These are phyloP conservation scores for Drosophila meridiana DNA, from an alignment of 2,888 invertebrate genomes.

Conservation along the genomic window DNA sequence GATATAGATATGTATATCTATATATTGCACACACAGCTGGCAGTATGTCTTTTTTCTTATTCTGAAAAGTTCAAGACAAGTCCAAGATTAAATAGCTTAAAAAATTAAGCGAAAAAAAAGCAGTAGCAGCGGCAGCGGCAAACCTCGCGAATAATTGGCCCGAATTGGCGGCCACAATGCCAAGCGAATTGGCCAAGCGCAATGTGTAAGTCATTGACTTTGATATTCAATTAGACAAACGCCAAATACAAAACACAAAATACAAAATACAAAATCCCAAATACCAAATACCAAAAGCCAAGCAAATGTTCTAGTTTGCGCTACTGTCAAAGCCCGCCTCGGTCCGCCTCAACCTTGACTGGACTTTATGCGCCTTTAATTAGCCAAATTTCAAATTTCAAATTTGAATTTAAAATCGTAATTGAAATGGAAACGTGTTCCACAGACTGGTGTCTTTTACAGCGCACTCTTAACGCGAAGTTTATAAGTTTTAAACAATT, in stretches of 20 bases:
- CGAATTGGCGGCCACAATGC: constrained; percentile 72
- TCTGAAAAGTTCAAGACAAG: constrained; percentile 64
- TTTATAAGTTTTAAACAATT: constrained; percentile 63
- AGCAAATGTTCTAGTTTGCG: constrained; percentile 71
- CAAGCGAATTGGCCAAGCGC: constrained; percentile 66
- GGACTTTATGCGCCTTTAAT: constrained; percentile 74
- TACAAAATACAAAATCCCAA: constrained; percentile 8
- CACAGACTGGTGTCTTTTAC: constrained; percentile 41
- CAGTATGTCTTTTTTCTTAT: constrained; percentile 28
- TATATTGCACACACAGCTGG: constrained; percentile 44
- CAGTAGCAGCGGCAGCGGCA: constrained; percentile 1
- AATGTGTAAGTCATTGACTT: constrained; percentile 80
- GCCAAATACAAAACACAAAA: constrained; percentile 29
- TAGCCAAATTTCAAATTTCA: constrained; percentile 76
- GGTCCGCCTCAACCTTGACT: constrained; percentile 59
- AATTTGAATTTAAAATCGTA: constrained; percentile 33
- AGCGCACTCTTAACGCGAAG: constrained; percentile 23
- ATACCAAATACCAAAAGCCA: constrained; percentile 28
- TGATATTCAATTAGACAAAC: constrained; percentile 79
- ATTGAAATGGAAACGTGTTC: constrained; percentile 64
- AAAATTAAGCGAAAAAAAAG: constrained; percentile 9
- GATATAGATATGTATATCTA: constrained; percentile 3
- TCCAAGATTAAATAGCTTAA: constrained; percentile 65
- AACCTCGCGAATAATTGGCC: constrained; percentile 70
- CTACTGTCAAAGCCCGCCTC: constrained; percentile 72